Base-by-base conservation (phyloP, 2,797 vertebrate species). In the Ara ararauna region DNA sequence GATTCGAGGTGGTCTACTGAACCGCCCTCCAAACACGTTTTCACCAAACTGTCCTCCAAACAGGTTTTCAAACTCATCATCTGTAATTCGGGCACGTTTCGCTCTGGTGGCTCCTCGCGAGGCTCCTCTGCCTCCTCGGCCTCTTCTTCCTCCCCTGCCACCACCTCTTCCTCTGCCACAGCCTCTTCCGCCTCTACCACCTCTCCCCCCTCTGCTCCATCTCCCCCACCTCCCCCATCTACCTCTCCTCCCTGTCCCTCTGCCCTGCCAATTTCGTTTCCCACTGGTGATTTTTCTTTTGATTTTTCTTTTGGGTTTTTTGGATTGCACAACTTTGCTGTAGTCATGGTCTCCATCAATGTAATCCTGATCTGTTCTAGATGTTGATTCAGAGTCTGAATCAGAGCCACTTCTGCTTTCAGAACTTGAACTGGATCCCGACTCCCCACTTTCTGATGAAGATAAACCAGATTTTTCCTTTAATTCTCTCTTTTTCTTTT, bases 261-360 rank as follows among this genome's bases (percentile, higher is more conserved):
- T 95, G 74, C 17, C 98, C 97, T 95, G 98, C 97, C 77, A 98
- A 96, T 85, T 98, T 76, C 96, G 96, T 86, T 98, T 98, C 89
- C 97, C 96, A 34, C 84, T 76, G 11, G 92, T 23, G 47, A 97
- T 65, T 75, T 97, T 96, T 45, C 96, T 95, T 84, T 96, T 97
- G 71, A 98, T 91, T 94, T 98, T 98, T 45, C 98, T 94, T 51
- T 98, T 98, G 65, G 97, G 98, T 34, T 98, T 96, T 79, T 96
- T 98, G 47, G 97, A 98, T 90, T 98, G 98, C 77, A 99, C 98
- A 5, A 98, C 99, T 98, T 99, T 99, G 97, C 99, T 99, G 98
- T 99, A 99, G 98, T 99, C 99, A 16, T 99, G 99, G 92, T 99
- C 99, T 9, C 99, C 99, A 3, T 99, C 99, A 32, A 98, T 97